Evolutionary conservation across 35 echinoderm and acorn worm species (phyloP).

Genomic region (Hemicentrotus pulcherrimus): DNA sequence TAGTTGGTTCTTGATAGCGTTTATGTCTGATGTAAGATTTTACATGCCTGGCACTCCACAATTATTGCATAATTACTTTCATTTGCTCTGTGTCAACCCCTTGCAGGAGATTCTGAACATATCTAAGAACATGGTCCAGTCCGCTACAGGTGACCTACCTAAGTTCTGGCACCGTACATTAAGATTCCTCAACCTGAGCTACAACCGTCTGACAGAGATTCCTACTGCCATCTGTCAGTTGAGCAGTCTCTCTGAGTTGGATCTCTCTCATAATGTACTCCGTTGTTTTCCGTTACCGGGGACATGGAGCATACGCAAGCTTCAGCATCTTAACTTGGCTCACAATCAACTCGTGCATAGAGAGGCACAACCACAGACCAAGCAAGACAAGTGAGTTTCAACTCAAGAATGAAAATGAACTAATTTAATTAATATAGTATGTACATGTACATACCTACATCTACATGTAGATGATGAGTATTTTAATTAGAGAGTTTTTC

Average conservation of each 20-base stretch:
- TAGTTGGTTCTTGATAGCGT: background rate
- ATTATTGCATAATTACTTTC: background rate
- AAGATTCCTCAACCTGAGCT: constrained; percentile 42
- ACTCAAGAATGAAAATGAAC: no score
- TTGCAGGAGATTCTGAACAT: constrained; percentile 57
- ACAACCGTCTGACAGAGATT: constrained; percentile 59
- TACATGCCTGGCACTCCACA: background rate
- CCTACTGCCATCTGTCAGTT: constrained; percentile 62
- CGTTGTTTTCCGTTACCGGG: constrained; percentile 24
- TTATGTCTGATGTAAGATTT: background rate
- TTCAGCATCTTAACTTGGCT: constrained; percentile 49
- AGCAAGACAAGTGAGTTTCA: background rate
- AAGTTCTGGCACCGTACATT: constrained; percentile 60
- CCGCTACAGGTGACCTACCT: constrained; percentile 48
- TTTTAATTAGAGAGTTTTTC: no score
- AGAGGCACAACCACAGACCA: background rate
- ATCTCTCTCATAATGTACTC: constrained; percentile 58
- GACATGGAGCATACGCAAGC: constrained; percentile 49
- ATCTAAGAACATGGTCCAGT: constrained; percentile 26
- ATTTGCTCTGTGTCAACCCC: background rate
- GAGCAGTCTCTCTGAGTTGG: constrained; percentile 43
- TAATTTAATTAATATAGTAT: background rate
- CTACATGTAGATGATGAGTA: no score
- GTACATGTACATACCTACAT: no score
- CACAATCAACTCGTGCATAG: constrained; percentile 52